These are phyloP conservation scores for Forbesichthys agassizii DNA, from an alignment of 2,113 vertebrate genomes.

Conservation along the genomic window DNA sequence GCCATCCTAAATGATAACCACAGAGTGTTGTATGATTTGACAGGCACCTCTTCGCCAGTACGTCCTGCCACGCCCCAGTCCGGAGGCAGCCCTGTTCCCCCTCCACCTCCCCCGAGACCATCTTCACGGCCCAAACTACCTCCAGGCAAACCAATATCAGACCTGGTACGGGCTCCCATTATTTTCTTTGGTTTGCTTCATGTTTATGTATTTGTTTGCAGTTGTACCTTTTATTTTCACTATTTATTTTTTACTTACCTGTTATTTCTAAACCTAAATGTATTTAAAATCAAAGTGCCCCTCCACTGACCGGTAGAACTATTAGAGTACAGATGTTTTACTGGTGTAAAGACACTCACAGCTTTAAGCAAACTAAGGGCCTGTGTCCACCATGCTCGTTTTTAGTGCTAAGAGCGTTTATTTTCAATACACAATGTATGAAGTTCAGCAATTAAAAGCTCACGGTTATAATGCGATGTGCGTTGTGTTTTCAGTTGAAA, in stretches of 20 bases:
- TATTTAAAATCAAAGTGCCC: too few relatives aligned
- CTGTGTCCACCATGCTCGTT: too few relatives aligned
- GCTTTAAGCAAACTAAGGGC: too few relatives aligned
- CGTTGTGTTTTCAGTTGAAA: too few relatives aligned
- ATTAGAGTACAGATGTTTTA: too few relatives aligned
- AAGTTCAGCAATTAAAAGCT: too few relatives aligned
- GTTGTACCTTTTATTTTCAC: neutral
- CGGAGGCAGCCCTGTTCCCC: slow-evolving; percentile 82
- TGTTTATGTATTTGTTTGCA: too few relatives aligned
- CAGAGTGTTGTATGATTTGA: slow-evolving; percentile 21
- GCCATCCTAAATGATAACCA: slow-evolving; percentile 7
- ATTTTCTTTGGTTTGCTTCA: neutral
- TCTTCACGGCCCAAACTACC: slow-evolving; percentile 92
- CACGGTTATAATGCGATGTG: too few relatives aligned
- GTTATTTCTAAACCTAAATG: neutral
- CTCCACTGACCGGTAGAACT: too few relatives aligned
- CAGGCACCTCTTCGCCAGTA: slow-evolving; percentile 91
- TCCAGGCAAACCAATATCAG: slow-evolving; percentile 87
- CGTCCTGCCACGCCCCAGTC: slow-evolving; percentile 87
- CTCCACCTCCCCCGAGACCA: slow-evolving; percentile 85
- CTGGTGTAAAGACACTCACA: too few relatives aligned
- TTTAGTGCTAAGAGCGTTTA: too few relatives aligned
- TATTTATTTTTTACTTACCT: neutral
- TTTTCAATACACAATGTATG: too few relatives aligned
- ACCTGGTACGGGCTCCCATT: slow-evolving; percentile 78